Base-by-base conservation (phyloP, 92 coral and sea anemone species). In the Bergia sp. region DNA sequence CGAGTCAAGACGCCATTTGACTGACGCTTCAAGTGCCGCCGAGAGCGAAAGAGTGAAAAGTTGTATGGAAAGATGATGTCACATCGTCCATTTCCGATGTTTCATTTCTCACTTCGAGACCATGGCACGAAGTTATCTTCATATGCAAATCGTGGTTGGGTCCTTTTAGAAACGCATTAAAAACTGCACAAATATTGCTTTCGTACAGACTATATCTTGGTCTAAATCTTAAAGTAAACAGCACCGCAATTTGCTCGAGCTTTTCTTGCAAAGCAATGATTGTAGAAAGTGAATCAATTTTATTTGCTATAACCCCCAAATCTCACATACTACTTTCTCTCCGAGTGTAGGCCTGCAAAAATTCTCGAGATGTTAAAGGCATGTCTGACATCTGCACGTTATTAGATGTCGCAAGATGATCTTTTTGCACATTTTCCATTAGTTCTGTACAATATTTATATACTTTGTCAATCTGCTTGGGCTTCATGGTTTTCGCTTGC, bases 211-310 rank as follows among this genome's bases (percentile, higher is more conserved):
- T 16, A 8, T 83, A 83, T 83, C 87, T 71, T 5, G 77, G 38
- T 84, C 29, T 21, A 84, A 44, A 71, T 71, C 87, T 84, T 45
- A 45, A 29, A 15, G 78, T 45, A 69, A 84, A 84, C 79, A 69
- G 78, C 41, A 69, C 44, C 40, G 65, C 47, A 15, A 20, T 61
- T 61, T 43, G 9, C 11, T 84, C 11, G 11, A 20, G 37, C 15
- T 38, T 38, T 38, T 21, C 69, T 61, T 61, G 29, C 69, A 61
- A 20, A 61, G 6, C 29, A 12, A n/a, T 61, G 67, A 61, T 3
- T 18, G 21, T 3, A 3, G 67, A 61, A 61, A 61, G 18, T 61
- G 8, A 23, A 61, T 61, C 20, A 16, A 61, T 61, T 29, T 29
- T 29, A 29, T 29, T 29, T 29, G 29, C 29, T 29, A 29, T 29